A percentile compares a stretch with the other conserved stretches of the same genome.
Conservation (phyloP, 2,797 vertebrate genomes). For the Diplodus puntazzo region DNA sequence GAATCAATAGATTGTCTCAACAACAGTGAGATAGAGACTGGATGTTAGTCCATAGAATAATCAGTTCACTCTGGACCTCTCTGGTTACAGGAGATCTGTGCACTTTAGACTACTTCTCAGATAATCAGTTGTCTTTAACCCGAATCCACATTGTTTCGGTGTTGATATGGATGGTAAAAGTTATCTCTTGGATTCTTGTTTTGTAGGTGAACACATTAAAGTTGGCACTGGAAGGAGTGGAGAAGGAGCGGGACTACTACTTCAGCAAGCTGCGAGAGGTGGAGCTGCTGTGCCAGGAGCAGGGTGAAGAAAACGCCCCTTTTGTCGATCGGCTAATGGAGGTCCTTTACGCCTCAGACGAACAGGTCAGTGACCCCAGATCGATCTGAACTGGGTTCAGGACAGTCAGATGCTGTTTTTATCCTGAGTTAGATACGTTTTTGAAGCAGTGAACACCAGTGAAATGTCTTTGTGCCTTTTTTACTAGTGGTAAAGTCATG, state of each 20-base stretch:
- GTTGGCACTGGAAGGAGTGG: slow-evolving; percentile 95
- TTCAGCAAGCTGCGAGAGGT: slow-evolving; percentile 98
- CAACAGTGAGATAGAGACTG: background rate
- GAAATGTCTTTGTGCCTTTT: background rate
- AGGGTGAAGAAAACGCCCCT: slow-evolving; percentile 91
- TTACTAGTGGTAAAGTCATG: slow-evolving; percentile 42
- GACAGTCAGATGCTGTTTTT: background rate
- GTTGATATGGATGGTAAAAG: background rate
- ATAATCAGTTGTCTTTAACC: background rate
- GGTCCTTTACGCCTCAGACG: slow-evolving; percentile 95
- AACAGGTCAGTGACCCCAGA: slow-evolving; percentile 87
- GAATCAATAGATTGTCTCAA: slow-evolving; percentile 11
- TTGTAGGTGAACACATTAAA: slow-evolving; percentile 95
- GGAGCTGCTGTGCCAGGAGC: slow-evolving; percentile 97
- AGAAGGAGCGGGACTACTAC: slow-evolving; percentile 99
- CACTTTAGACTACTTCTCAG: background rate
- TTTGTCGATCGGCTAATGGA: slow-evolving; percentile 97
- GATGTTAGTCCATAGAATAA: slow-evolving; percentile 2
- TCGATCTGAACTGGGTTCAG: slow-evolving; percentile 1
- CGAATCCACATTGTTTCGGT: background rate
- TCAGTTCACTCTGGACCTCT: background rate
- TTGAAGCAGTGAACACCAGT: background rate
- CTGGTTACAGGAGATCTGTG: background rate
- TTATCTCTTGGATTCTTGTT: slow-evolving; percentile 7
- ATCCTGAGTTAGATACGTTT: background rate